Conservation (phyloP, 2,113 vertebrate species). For the Halichoerus grypus region DNA sequence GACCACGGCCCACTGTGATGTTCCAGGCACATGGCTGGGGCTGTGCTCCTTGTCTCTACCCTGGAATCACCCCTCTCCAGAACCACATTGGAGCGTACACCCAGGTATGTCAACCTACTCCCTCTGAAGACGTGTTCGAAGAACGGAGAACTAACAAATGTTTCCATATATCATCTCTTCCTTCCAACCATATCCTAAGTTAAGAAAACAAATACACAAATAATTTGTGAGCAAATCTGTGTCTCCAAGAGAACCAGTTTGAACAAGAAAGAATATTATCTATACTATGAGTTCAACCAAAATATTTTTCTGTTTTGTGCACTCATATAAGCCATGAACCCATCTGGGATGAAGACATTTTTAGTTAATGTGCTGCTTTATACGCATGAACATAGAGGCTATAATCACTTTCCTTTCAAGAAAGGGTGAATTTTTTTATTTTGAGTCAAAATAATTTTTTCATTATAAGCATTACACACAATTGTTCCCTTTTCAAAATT, state of each 20-base stretch:
- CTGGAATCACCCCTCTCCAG: background rate
- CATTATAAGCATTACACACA: slow-evolving; percentile 40
- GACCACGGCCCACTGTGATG: rapidly evolving
- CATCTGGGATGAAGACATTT: background rate
- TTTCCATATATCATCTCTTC: background rate
- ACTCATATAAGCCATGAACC: background rate
- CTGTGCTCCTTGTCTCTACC: rapidly evolving
- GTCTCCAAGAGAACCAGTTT: background rate
- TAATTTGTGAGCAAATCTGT: background rate
- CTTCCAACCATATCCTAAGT: background rate
- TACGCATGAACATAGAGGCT: background rate
- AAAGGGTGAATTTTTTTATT: background rate
- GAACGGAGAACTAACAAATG: background rate
- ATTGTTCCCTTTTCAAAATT: slow-evolving; percentile 50
- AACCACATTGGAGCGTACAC: background rate
- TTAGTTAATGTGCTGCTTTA: background rate
- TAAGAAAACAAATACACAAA: background rate
- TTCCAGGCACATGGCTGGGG: background rate
- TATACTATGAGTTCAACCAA: background rate
- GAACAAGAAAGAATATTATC: background rate
- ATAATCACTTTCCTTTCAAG: background rate
- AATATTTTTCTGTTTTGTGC: background rate
- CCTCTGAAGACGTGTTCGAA: background rate
- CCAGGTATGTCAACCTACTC: rapidly evolving
- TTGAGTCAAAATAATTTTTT: slow-evolving; percentile 48